A percentile compares a stretch with the other conserved stretches of the same genome.
Conservation (phyloP, 2,113 vertebrate genomes). For the Myodes glareolus region DNA sequence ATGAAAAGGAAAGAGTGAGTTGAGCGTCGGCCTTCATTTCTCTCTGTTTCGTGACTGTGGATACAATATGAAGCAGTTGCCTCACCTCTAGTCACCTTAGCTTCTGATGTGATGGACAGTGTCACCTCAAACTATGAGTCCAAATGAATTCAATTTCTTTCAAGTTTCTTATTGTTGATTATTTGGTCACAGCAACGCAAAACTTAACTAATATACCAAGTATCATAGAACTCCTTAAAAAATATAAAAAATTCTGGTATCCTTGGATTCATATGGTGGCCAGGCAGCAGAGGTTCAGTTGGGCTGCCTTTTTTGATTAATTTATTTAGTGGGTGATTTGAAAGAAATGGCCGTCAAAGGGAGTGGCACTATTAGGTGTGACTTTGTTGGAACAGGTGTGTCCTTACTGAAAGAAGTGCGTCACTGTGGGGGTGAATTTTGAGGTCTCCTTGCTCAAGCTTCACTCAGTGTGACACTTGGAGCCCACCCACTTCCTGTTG, state of each 20-base stretch:
- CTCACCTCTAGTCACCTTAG: background rate
- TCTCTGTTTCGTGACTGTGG: background rate
- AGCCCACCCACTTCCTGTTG: background rate
- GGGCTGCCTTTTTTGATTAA: background rate
- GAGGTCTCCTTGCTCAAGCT: background rate
- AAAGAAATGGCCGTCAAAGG: background rate
- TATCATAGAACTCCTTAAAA: background rate
- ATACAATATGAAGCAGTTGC: background rate
- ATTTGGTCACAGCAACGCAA: background rate
- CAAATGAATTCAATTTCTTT: background rate
- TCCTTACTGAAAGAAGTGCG: background rate
- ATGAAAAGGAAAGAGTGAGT: background rate
- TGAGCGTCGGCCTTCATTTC: background rate
- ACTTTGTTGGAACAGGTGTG: no score
- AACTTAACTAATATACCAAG: background rate
- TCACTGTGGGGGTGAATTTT: background rate
- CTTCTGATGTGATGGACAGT: background rate
- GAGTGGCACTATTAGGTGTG: background rate
- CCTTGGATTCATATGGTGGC: background rate
- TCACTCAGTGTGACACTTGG: background rate
- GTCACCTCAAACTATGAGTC: background rate
- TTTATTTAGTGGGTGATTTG: background rate
- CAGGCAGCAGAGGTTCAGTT: background rate
- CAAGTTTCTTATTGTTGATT: background rate
- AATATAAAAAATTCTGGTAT: background rate